These are phyloP conservation scores for Mustela lutreola DNA, from an alignment of 2,113 vertebrate genomes.

Conservation along the genomic window DNA sequence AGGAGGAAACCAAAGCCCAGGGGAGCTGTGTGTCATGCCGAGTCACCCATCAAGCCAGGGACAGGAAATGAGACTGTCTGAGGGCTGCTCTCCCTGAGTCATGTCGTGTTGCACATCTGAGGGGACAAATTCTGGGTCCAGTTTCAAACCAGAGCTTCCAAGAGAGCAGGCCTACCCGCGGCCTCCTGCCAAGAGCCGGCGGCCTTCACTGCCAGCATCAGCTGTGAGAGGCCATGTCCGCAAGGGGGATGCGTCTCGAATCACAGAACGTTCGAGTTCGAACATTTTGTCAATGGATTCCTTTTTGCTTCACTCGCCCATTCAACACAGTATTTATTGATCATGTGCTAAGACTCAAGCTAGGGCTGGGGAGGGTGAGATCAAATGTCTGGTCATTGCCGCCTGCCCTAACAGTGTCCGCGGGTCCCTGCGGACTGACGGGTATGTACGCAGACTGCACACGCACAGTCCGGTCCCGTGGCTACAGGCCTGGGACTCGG, in stretches of 20 bases:
- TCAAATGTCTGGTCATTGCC: background rate
- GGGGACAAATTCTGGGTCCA: background rate
- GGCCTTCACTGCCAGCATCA: conserved; percentile 48
- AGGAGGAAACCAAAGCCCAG: background rate
- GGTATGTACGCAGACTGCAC: fast-evolving
- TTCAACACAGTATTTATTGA: background rate
- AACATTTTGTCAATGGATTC: background rate
- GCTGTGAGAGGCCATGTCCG: conserved; percentile 37
- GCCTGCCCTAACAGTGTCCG: background rate
- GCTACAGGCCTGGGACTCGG: no score
- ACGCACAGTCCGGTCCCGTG: fast-evolving
- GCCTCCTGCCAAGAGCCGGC: background rate
- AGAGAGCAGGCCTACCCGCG: background rate
- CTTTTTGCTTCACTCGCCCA: conserved; percentile 2
- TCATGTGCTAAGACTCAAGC: background rate
- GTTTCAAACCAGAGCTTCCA: conserved; percentile 9
- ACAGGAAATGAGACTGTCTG: background rate
- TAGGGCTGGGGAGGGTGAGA: background rate
- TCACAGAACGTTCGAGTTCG: background rate
- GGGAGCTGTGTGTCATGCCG: background rate
- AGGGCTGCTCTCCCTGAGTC: background rate
- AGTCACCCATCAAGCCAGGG: background rate
- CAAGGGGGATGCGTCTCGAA: background rate
- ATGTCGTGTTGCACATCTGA: background rate
- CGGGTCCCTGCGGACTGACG: background rate